Conservation (phyloP, 2,888 invertebrate species). For the Eulithis prunata region DNA sequence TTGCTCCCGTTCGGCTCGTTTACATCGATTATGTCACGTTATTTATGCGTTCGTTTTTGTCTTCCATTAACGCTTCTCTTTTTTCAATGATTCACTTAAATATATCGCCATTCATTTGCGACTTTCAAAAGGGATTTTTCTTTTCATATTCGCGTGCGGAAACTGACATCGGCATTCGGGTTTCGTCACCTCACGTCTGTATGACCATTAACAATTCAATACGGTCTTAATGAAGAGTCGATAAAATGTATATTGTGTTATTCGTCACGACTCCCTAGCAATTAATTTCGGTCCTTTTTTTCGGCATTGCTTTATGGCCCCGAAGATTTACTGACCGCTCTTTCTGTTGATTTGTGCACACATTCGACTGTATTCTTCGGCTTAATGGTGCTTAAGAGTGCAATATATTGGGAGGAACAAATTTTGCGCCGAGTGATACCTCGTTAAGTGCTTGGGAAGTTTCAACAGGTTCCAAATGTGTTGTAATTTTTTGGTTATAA, state of each 20-base stretch:
- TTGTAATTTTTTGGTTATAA: slow-evolving; percentile 32
- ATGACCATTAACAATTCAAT: slow-evolving; percentile 80
- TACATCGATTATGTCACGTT: slow-evolving; percentile 75
- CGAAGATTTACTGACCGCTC: slow-evolving; percentile 72
- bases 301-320: slow-evolving; percentile 69
- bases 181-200: slow-evolving; percentile 74
- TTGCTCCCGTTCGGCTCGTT: slow-evolving; percentile 60
- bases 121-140: slow-evolving; percentile 50
- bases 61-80: slow-evolving; percentile 74
- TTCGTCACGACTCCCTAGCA: slow-evolving; percentile 72
- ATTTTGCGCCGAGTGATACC: slow-evolving; percentile 69
- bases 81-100: slow-evolving; percentile 72
- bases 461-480: slow-evolving; percentile 59
- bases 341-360: slow-evolving; percentile 72
- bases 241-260: slow-evolving; percentile 80
- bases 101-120: slow-evolving; percentile 56
- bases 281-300: slow-evolving; percentile 76
- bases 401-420: slow-evolving; percentile 75
- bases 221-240: slow-evolving; percentile 77
- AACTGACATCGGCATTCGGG: slow-evolving; percentile 66
- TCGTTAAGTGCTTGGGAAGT: slow-evolving; percentile 65
- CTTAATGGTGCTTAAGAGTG: slow-evolving; percentile 66
- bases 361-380: slow-evolving; percentile 73
- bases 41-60: slow-evolving; percentile 80
- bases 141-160: slow-evolving; percentile 55